Base-by-base conservation (phyloP, 2,113 vertebrate genomes). In the Siphamia tubifer region DNA sequence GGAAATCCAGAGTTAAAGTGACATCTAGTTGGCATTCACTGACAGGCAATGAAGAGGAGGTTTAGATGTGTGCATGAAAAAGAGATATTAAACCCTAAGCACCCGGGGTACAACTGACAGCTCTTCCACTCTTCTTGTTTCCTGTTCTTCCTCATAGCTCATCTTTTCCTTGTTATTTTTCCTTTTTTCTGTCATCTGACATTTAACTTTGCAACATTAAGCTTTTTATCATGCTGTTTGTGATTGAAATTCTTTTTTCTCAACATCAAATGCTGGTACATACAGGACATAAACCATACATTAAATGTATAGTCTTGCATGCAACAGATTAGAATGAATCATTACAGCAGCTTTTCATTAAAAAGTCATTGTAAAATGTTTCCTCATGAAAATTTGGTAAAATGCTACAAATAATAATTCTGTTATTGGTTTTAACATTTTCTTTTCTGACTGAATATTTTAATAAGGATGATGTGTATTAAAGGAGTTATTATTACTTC, bases 21-120 rank as follows among this genome's bases (percentile, higher is more conserved):
- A 74, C 81, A 69, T 72, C 52, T 62, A 52, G 76, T 54, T 73
- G 84, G 80, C 79, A 72, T 68, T 57, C 56, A n/a, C 48, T 86
- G 86, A 79, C 86, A 86, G 84, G 52, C 48, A 74, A 81, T 85
- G 81, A 90, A 68, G 66, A 78, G 28, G 74, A 57, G 76, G 66
- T 73, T 85, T 66, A 70, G 71, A 86, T 68, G 64, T 36, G 69
- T 60, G 81, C 79, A 78, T 78, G 74, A 54, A 74, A 85, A 79
- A 79, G 68, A 82, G 80, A 85, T 80, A 84, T 86, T 85, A 89
- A 86, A 79, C 68, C 75, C 81, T 48, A 52, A 68, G 66, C 84
- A 75, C 28, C 31, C 48, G 51, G 53, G 82, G 62, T 71, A 64
- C 53, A 53, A 81, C 74, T 87, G 87, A 84, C 84, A 88, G 82